Conservation (phyloP, 1,140 invertebrate genomes). For the Aphis gossypii region DNA sequence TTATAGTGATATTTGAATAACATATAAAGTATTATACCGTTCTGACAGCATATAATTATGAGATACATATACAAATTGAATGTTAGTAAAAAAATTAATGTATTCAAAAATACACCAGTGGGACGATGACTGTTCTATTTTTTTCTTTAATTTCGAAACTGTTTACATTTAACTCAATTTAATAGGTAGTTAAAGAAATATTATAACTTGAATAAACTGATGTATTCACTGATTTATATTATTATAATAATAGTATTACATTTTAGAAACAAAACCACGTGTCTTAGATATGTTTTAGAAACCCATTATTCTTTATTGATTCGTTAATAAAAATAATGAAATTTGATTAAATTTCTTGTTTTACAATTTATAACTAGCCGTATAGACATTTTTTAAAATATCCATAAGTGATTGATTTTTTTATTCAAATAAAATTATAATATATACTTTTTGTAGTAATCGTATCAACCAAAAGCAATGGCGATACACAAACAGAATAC, state of each 20-base stretch:
- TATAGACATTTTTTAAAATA: not conserved
- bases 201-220: not conserved
- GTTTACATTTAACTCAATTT: not conserved
- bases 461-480: slow-evolving; percentile 44
- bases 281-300: not conserved
- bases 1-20: slow-evolving; percentile 16
- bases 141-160: not conserved
- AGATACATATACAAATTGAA: not conserved
- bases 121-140: not conserved
- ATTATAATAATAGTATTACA: not conserved
- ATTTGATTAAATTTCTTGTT: not conserved
- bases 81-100: not conserved
- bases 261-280: not conserved
- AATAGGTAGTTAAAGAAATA: not conserved
- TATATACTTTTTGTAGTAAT: slow-evolving; percentile 10
- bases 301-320: not conserved
- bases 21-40: not conserved
- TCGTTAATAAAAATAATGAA: not conserved
- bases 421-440: not conserved
- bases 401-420: too few species aligned
- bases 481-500: slow-evolving; percentile 4
- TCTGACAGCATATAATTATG: not conserved
- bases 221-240: not conserved
- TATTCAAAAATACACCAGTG: not conserved
- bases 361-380: not conserved